Evolutionary conservation across 2,888 invertebrate genomes (phyloP).

Genomic region (Coecobrya sp.): DNA sequence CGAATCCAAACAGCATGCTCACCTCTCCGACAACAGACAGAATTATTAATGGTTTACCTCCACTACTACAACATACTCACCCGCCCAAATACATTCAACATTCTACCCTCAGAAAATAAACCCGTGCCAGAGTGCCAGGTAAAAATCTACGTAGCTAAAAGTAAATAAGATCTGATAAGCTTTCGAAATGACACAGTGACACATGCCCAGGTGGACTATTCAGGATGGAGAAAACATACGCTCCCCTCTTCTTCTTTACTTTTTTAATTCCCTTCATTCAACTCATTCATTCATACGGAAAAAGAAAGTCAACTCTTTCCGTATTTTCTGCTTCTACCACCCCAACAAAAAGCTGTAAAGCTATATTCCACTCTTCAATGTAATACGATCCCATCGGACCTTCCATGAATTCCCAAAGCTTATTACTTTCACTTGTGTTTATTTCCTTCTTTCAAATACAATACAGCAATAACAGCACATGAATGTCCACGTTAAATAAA

Average conservation of each 20-base stretch:
- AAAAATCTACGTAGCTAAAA: neutral
- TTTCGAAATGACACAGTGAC: conserved; percentile 62
- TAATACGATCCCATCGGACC: conserved; percentile 18
- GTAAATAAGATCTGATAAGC: neutral
- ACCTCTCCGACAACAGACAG: conserved; percentile 39
- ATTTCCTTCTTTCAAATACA: conserved; percentile 15
- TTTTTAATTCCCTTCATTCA: conserved; percentile 37
- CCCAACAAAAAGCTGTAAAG: neutral
- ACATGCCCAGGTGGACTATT: conserved; percentile 46
- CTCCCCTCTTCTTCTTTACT: conserved; percentile 25
- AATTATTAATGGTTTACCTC: conserved; percentile 49
- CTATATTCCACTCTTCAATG: neutral
- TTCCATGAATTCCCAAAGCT: conserved; percentile 61
- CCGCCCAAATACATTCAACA: conserved; percentile 29
- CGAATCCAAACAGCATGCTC: conserved; percentile 1
- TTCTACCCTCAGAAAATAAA: conserved; percentile 3
- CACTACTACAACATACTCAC: neutral
- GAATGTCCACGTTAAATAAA: conserved; percentile 17
- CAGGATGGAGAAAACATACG: neutral
- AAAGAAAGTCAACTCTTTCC: conserved; percentile 35
- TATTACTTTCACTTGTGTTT: conserved; percentile 59
- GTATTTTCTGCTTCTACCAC: neutral
- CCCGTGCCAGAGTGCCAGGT: conserved; percentile 43
- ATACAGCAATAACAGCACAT: conserved; percentile 11
- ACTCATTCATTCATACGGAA: conserved; percentile 20